These are phyloP conservation scores for Perodicticus potto DNA, from an alignment of 2,797 vertebrate genomes.

Conservation along the genomic window DNA sequence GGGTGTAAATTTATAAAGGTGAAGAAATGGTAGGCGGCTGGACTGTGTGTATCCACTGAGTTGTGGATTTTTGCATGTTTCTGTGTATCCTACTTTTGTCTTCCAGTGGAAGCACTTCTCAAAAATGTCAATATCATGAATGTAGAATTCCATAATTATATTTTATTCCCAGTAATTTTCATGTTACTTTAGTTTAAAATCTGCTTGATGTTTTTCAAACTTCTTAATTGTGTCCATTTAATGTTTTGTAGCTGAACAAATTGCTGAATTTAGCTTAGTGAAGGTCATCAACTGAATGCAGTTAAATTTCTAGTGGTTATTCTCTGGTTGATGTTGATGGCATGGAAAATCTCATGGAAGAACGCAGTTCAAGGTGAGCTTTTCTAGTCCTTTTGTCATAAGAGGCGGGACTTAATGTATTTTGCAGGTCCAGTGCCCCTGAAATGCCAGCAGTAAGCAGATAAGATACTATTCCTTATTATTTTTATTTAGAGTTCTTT, in stretches of 20 bases:
- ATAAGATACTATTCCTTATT: not conserved
- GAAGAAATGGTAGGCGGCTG: not conserved
- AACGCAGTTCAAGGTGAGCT: slow-evolving; percentile 69
- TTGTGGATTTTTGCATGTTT: slow-evolving; percentile 13
- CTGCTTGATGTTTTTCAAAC: slow-evolving; percentile 45
- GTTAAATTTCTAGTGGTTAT: slow-evolving; percentile 62
- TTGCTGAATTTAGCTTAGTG: slow-evolving; percentile 72
- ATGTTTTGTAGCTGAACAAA: slow-evolving; percentile 73
- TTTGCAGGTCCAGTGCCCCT: slow-evolving; percentile 4
- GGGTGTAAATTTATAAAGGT: not conserved
- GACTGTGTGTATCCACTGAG: not conserved
- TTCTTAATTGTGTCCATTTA: slow-evolving; percentile 73
- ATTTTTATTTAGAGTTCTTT: slow-evolving; percentile 34
- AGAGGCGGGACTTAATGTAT: not conserved
- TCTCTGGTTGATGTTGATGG: slow-evolving; percentile 73
- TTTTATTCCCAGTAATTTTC: slow-evolving; percentile 57
- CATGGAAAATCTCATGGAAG: slow-evolving; percentile 58
- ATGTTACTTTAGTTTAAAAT: slow-evolving; percentile 56
- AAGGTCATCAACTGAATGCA: slow-evolving; percentile 63
- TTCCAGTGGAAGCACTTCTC: not conserved
- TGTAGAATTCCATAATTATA: not conserved
- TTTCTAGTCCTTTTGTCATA: slow-evolving; percentile 65
- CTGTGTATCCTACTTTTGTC: not conserved
- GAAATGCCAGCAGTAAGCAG: slow-evolving; percentile 18
- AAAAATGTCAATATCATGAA: not conserved